Base-by-base conservation (phyloP, 2,797 vertebrate genomes). In the Sebastes oblongus region DNA sequence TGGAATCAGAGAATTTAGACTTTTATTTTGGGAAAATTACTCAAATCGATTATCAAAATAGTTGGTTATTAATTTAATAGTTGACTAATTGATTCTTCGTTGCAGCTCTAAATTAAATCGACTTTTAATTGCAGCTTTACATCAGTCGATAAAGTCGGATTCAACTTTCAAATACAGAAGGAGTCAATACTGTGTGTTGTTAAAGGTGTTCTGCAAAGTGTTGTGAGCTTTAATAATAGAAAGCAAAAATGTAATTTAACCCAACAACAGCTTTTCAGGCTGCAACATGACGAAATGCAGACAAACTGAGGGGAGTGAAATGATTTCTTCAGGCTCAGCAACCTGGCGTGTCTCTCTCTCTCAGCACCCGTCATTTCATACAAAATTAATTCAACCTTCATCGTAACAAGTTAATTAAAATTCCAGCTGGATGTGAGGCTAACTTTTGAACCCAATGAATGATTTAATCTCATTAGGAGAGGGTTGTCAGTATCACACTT, bases 401-500 rank as follows among this genome's bases (percentile, higher is more conserved):
- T 79, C 13, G 20, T 76, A 71, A 75, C 64, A 52, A 68, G 66
- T 80, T 82, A 24, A 89, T 92, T 82, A 75, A 83, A 77, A 91
- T 87, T 90, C 88, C 54, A 75, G 75, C 20, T 65, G 59, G 42
- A 83, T 83, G 34, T 54, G 65, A 71, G 66, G 25, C 62, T 73
- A 70, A 72, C 76, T 87, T 70, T 29, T 86, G 71, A 89, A 84
- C 78, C 62, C 9, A 5, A 42, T 87, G 72, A 90, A 91, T 80
- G 72, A 90, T 93, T 91, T 75, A 82, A 80, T 78, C 86, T 85
- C 77, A 81, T 90, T 76, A 85, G 72, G 24, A 66, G 75, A 79
- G 66, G 66, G 59, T 74, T 87, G 86, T 84, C 74, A 5, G 71
- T 27, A 75, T 86, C 81, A 79, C 68, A 71, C 62, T 77, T 34